Base-by-base conservation (phyloP, 2,888 invertebrate species). In the Enoplolaimus lenunculus region DNA sequence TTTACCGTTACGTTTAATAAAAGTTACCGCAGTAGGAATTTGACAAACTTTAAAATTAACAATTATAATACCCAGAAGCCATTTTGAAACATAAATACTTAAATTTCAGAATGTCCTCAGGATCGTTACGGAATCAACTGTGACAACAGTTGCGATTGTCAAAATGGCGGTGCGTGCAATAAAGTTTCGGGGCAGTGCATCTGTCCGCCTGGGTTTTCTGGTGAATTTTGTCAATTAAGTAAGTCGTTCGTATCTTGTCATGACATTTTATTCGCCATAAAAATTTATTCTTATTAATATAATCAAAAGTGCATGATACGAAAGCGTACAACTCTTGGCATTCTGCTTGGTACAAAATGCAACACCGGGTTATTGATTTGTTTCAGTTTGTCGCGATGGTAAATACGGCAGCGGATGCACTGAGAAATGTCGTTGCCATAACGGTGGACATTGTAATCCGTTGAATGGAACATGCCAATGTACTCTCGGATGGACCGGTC, bases 381-480 rank as follows among this genome's bases (percentile, higher is more conserved):
- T 62, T 62, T 62, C 26, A 62, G 59, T 57, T 3, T 73, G 73
- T 57, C 70, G 31, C 1, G 65, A 68, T 1, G 78, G 77, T 0
- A 62, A 72, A 0, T 80, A 76, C 70, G 79, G 79, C 0, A 75
- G 76, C 1, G 77, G 76, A 16, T 79, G 79, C 68, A 73, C 73
- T 28, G 78, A 77, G 21, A 68, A 73, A 21, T 79, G 79, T 68
- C 70, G 67, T 1, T 79, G 79, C 71, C 79, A 87, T 77, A 91
- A 94, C 81, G 89, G 88, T 68, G 90, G 91, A 13, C 87, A 87
- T 1, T 94, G 93, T 82, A 91, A 93, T 81, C 90, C 92, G 1
- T 86, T 88, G 77, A 87, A 88, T 72, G 93, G 93, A n/a, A 83
- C 85, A 70, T 93, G 93, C 79, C 85, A 87, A 21, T 93, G 93